phyloP scores from a whole-genome alignment of 2,888 invertebrate species.

The Cantharis flavilabris region DNA sequence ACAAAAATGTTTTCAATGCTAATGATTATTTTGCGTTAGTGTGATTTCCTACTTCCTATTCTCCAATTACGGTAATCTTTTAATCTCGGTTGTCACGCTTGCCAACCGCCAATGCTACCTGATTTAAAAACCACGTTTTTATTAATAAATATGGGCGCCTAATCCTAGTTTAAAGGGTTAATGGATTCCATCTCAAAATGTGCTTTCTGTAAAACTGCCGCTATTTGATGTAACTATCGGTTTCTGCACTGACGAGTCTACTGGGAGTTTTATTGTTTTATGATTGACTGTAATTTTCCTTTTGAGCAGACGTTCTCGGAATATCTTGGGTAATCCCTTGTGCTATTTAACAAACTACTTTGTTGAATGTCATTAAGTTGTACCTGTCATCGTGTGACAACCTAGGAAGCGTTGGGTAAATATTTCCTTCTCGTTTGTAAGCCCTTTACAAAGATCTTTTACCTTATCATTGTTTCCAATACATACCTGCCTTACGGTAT shows the following conservation, averaged over 20 bases:
- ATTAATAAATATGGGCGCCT: not conserved
- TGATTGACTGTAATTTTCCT: not conserved
- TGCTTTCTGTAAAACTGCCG: not conserved
- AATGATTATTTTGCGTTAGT: not conserved
- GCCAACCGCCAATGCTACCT: not conserved
- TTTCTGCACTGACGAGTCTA: not conserved
- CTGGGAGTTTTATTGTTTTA: not conserved
- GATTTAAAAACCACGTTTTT: not conserved
- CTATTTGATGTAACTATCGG: not conserved
- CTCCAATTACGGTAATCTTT: not conserved
- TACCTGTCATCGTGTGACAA: not conserved
- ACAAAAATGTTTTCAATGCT: not conserved
- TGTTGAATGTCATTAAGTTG: not conserved
- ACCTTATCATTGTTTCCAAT: no score
- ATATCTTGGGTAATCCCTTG: not conserved
- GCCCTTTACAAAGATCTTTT: not conserved
- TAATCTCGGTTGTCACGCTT: not conserved
- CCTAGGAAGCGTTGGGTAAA: not conserved
- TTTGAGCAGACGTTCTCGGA: not conserved
- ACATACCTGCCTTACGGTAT: no score
- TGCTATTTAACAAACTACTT: not conserved
- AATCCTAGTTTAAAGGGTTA: not conserved
- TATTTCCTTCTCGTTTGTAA: not conserved
- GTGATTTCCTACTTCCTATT: not conserved
- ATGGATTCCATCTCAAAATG: not conserved